Evolutionary conservation across 2,888 invertebrate genomes (phyloP).

Genomic region (Leptogaster cylindrica): DNA sequence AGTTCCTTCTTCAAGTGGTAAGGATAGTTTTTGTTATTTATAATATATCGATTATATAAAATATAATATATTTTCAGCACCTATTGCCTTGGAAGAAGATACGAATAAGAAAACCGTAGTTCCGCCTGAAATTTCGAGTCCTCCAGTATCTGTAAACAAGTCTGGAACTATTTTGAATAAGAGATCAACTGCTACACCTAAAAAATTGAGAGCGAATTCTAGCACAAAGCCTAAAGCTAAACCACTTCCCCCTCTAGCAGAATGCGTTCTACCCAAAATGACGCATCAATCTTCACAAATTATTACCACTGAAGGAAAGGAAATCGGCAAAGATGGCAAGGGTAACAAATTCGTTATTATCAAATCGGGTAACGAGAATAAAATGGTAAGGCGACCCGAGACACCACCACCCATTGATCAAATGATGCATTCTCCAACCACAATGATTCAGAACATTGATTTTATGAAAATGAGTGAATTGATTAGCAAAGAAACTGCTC

Average conservation of each 20-base stretch:
- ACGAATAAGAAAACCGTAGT: too few species aligned
- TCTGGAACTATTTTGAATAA: background rate
- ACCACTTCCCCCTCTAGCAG: background rate
- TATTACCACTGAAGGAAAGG: constrained; percentile 48
- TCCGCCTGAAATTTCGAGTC: background rate
- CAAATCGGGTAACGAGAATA: constrained; percentile 47
- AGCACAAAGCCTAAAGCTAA: background rate
- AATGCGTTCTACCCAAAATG: background rate
- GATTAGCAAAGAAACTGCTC: background rate
- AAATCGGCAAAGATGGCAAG: constrained; percentile 53
- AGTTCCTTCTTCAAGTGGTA: too few species aligned
- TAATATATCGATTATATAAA: too few species aligned
- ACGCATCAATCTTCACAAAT: constrained; percentile 49
- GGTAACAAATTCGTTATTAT: constrained; percentile 58
- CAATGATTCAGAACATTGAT: constrained; percentile 51
- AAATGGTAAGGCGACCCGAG: constrained; percentile 42
- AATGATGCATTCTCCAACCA: background rate
- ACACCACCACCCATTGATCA: constrained; percentile 12
- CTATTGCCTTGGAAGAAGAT: too few species aligned
- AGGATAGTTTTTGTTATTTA: too few species aligned
- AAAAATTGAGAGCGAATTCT: background rate
- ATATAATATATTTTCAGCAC: too few species aligned
- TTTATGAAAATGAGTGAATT: background rate
- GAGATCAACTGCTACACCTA: background rate
- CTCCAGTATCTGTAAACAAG: constrained; percentile 38